These are phyloP conservation scores for Chloebia gouldiae DNA, from an alignment of 2,113 vertebrate species.

Conservation along the genomic window DNA sequence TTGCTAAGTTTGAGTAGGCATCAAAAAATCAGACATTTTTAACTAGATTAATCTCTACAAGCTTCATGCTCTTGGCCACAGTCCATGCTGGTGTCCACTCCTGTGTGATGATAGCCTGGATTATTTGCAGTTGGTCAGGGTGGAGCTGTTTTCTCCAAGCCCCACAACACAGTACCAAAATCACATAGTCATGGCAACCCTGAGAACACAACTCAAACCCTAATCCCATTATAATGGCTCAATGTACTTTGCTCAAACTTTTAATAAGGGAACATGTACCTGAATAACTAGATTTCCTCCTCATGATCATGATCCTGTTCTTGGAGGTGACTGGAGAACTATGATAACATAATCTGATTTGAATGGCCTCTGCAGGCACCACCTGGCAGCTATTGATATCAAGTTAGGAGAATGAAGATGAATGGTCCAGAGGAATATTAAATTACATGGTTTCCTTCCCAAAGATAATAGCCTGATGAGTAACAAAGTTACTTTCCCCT, in stretches of 20 bases:
- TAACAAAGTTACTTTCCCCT: conserved; percentile 44
- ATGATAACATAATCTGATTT: conserved; percentile 66
- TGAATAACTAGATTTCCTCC: conserved; percentile 67
- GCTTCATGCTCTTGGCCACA: not conserved
- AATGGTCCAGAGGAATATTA: conserved; percentile 52
- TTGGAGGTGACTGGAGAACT: conserved; percentile 49
- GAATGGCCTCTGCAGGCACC: conserved; percentile 27
- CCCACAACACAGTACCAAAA: conserved; percentile 1
- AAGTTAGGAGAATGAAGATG: conserved; percentile 61
- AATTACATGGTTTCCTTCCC: conserved; percentile 54
- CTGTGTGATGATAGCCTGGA: not conserved
- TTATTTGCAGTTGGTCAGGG: not conserved
- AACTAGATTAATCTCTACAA: not conserved
- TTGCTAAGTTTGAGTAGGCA: not conserved
- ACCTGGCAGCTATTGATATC: conserved; percentile 60
- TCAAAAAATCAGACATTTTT: conserved; percentile 3
- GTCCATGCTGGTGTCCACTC: not conserved
- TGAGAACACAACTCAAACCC: conserved; percentile 17
- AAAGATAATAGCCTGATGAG: conserved; percentile 49
- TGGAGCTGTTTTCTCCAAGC: not conserved
- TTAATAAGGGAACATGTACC: conserved; percentile 65
- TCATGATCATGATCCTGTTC: conserved; percentile 26
- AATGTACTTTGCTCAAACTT: conserved; percentile 64
- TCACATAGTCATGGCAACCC: conserved; percentile 32
- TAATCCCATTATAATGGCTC: conserved; percentile 48